Evolutionary conservation across 1,140 invertebrate species (phyloP).

Genomic region (Diabrotica undecimpunctata): DNA sequence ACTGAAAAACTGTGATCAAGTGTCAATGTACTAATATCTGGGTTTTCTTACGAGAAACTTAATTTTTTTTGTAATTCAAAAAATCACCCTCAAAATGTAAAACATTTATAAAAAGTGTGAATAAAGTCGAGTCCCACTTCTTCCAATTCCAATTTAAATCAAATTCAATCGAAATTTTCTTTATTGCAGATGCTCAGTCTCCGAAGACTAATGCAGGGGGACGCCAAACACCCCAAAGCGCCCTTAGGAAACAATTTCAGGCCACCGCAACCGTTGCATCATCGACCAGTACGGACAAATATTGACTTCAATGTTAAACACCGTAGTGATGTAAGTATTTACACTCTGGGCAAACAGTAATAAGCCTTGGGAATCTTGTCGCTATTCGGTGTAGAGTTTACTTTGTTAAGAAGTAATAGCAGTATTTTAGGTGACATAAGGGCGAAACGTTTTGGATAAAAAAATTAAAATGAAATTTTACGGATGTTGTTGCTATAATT

Average conservation of each 20-base stretch:
- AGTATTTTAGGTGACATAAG: no score
- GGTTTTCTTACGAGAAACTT: no score
- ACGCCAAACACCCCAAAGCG: constrained; percentile 77
- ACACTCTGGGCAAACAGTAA: neutral
- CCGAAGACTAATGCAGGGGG: constrained; percentile 82
- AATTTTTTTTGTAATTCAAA: no score
- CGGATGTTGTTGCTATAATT: no score
- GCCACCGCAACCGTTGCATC: constrained; percentile 83
- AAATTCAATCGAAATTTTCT: constrained; percentile 13
- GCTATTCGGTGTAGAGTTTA: neutral
- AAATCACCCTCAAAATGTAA: no score
- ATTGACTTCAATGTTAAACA: constrained; percentile 86
- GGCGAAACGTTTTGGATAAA: no score
- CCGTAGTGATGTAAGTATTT: constrained; percentile 55
- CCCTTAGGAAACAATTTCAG: constrained; percentile 91
- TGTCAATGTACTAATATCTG: no score
- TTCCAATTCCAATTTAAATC: neutral
- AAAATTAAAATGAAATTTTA: no score
- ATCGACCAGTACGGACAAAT: constrained; percentile 89
- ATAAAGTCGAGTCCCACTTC: neutral
- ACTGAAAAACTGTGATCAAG: no score
- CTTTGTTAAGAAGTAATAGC: neutral
- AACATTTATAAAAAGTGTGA: no score
- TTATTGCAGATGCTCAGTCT: constrained; percentile 70
- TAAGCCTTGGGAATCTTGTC: constrained; percentile 5